Evolutionary conservation across 2,797 vertebrate species (phyloP).

Genomic region (Oryzias sinensis): DNA sequence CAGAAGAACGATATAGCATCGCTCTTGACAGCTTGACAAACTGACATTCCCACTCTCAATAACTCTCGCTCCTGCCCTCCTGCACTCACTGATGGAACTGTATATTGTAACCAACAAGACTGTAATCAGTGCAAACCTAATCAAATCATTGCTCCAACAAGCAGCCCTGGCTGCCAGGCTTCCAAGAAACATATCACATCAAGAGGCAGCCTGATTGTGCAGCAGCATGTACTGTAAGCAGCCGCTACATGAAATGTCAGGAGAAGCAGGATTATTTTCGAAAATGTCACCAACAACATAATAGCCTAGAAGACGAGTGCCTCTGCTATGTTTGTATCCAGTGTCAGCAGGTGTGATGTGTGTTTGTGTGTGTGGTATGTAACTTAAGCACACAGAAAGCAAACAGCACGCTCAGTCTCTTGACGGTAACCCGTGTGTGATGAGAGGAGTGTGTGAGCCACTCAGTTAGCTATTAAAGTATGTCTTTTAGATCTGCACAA

Average conservation of each 20-base stretch:
- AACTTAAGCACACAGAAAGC: constrained; percentile 34
- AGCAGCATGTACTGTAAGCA: constrained; percentile 35
- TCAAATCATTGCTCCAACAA: constrained; percentile 66
- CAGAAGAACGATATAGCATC: constrained; percentile 23
- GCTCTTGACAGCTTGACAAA: constrained; percentile 55
- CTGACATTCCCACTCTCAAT: constrained; percentile 50
- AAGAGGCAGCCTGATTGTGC: constrained; percentile 43
- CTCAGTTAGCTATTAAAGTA: constrained; percentile 43
- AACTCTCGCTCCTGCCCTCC: constrained; percentile 35
- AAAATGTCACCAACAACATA: constrained; percentile 64
- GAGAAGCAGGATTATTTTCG: constrained; percentile 52
- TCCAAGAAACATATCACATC: constrained; percentile 54
- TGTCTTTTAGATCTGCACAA: constrained; percentile 57
- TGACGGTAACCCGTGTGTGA: constrained; percentile 25
- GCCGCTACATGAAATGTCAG: constrained; percentile 56
- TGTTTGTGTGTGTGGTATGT: constrained; percentile 21
- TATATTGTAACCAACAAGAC: constrained; percentile 68
- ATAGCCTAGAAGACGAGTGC: constrained; percentile 45
- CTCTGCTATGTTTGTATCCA: constrained; percentile 56
- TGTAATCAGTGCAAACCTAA: constrained; percentile 67
- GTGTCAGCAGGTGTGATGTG: constrained; percentile 55
- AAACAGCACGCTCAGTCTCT: constrained; percentile 27
- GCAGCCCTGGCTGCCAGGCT: constrained; percentile 49
- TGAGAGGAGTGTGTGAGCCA: constrained; percentile 18
- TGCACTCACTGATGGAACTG: constrained; percentile 37